Base-by-base conservation (phyloP, 2,888 invertebrate species). In the Mimachlamys varia region DNA sequence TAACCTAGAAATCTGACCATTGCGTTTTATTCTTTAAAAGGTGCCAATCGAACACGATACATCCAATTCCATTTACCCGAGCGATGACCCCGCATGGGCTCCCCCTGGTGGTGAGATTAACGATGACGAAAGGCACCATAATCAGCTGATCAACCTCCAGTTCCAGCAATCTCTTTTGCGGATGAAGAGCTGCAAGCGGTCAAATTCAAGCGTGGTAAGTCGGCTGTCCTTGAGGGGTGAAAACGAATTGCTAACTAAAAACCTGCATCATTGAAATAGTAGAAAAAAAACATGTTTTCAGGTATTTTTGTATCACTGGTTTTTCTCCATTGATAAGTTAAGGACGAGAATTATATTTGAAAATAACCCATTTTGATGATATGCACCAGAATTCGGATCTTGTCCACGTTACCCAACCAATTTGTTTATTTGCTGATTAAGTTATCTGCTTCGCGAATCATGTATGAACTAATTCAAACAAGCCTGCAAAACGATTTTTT, bases 181-280 rank as follows among this genome's bases (percentile, higher is more conserved):
- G 62, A 90, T 92, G 88, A 89, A 92, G 33, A 90, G 89, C n/a
- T 88, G 89, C 33, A 90, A 92, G 89, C 90, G 91, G 3, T 91
- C 91, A 12, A 89, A 91, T 88, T 91, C 91, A 44, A 90, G 90
- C n/a, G 33, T 89, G 62, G 89, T 90, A 55, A 90, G 90, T 90
- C 13, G 13, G 33, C 0, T 15, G 76, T 76, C 62, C 62, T 22
- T 62, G 22, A 22, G 5, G 62, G 22, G 62, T 62, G 27, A 22
- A 76, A 27, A 0, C 12, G 1, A 76, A 27, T 76, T 33, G 33
- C 76, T 19, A 76, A 76, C 19, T 33, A 12, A 33, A 76, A 76
- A 76, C 33, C 1, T 27, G 7, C 33, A 53, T 1, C 13, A 33
- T 33, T 33, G 13, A 76, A 76, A n/a, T 0, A 76, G 33, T 33